Conservation (phyloP, 2,797 vertebrate species). For the Malacoctenus gilli region DNA sequence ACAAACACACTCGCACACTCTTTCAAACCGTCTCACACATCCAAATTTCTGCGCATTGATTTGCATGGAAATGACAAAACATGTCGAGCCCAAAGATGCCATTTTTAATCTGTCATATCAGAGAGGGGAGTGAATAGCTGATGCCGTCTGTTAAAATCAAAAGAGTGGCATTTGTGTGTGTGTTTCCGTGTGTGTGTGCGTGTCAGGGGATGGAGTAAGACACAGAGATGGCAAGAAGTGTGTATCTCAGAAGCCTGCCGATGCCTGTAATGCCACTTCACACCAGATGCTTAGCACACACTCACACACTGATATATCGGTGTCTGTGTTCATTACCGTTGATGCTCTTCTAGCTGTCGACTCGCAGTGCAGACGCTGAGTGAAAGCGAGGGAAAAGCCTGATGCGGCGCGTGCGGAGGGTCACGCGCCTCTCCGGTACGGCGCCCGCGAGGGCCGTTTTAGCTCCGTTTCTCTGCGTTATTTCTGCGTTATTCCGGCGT, state of each 20-base stretch:
- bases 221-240: slow-evolving; percentile 60
- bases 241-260: slow-evolving; percentile 66
- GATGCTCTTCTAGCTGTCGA: slow-evolving; percentile 72
- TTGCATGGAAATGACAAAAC: slow-evolving; percentile 81
- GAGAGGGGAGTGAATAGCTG: slow-evolving; percentile 76
- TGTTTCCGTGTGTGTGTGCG: slow-evolving; percentile 38
- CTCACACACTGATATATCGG: slow-evolving; percentile 74
- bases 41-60: slow-evolving; percentile 73
- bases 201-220: slow-evolving; percentile 58
- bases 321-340: slow-evolving; percentile 82
- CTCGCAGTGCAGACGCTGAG: slow-evolving; percentile 43
- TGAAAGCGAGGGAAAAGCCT: slow-evolving; percentile 43
- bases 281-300: slow-evolving; percentile 72
- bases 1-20: slow-evolving; percentile 16
- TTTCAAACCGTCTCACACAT: slow-evolving; percentile 34
- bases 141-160: slow-evolving; percentile 76
- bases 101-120: slow-evolving; percentile 83
- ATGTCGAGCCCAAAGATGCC: slow-evolving; percentile 77
- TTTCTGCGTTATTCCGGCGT: slow-evolving; percentile 16
- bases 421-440: slow-evolving; percentile 20
- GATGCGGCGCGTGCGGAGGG: slow-evolving; percentile 36
- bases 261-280: slow-evolving; percentile 70
- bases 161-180: slow-evolving; percentile 52
- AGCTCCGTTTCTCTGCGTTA: slow-evolving; percentile 33
- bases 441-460: no score